These are phyloP conservation scores for Carcharodon carcharias DNA, from an alignment of 2,797 vertebrate species.

Conservation along the genomic window DNA sequence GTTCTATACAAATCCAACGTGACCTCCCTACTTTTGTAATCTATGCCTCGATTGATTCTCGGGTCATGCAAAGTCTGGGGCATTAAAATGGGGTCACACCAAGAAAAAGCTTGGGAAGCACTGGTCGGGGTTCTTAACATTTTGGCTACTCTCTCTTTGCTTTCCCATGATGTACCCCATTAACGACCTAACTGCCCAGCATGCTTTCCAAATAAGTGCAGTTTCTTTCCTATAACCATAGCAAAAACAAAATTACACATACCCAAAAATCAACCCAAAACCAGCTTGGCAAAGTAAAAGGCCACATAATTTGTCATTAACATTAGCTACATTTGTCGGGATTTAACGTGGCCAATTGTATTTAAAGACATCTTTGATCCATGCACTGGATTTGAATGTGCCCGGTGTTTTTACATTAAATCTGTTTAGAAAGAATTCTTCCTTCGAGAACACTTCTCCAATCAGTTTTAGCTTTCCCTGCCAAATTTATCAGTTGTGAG, in stretches of 20 bases:
- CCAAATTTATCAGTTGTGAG: not conserved
- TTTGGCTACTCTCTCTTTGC: not conserved
- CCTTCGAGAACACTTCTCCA: not conserved
- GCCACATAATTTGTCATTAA: not conserved
- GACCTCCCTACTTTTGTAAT: too few relatives aligned
- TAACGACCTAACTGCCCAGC: not conserved
- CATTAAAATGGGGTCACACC: too few relatives aligned
- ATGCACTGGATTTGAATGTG: not conserved
- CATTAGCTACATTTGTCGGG: not conserved
- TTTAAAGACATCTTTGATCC: not conserved
- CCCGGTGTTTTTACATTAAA: not conserved
- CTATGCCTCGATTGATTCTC: too few relatives aligned
- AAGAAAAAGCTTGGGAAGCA: too few relatives aligned
- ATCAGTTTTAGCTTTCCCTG: not conserved
- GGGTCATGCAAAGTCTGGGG: too few relatives aligned
- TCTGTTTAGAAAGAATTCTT: not conserved
- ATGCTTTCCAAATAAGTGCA: not conserved
- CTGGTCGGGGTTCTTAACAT: not conserved
- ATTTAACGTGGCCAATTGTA: not conserved
- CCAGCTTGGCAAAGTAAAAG: not conserved
- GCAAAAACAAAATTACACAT: not conserved
- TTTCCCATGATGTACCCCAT: not conserved
- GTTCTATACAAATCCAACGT: too few relatives aligned
- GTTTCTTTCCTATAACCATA: not conserved
- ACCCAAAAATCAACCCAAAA: not conserved